These are phyloP conservation scores for Bubo blakistoni DNA, from an alignment of 2,113 vertebrate species.

Conservation along the genomic window DNA sequence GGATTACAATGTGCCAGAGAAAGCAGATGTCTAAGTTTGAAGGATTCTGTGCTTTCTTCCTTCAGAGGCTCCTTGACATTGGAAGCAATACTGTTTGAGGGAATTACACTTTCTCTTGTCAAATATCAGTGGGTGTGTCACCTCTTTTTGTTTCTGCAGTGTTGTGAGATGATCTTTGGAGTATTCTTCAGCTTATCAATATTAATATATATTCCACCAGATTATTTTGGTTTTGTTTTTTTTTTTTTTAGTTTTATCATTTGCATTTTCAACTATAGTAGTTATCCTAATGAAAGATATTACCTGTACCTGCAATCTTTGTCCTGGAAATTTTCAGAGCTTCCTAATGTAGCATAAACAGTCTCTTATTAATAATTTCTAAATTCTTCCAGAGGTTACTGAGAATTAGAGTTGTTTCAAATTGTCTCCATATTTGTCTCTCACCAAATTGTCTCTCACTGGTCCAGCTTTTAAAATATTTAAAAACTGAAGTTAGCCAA, in stretches of 20 bases:
- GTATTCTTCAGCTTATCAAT: neutral
- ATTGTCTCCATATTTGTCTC: neutral
- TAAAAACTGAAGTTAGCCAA: neutral
- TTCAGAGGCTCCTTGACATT: neutral
- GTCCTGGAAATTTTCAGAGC: neutral
- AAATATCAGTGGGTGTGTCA: neutral
- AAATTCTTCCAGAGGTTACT: neutral
- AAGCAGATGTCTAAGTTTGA: neutral
- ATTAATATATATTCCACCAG: neutral
- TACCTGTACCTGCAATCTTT: neutral
- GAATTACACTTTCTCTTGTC: neutral
- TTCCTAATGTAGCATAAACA: neutral
- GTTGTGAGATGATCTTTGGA: neutral
- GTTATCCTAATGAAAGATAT: neutral
- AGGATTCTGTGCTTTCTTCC: neutral
- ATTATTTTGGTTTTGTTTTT: neutral
- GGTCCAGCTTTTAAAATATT: neutral
- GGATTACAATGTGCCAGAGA: neutral
- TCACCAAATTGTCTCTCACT: neutral
- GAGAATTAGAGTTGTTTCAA: neutral
- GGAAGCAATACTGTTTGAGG: neutral
- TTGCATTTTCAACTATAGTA: neutral
- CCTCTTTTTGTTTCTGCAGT: neutral
- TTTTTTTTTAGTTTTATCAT: neutral
- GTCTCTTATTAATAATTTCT: neutral